Evolutionary conservation across 2,888 invertebrate species (phyloP), one percentile per base, ranked within the genome.

Genomic region (Zootermopsis nevadensis): DNA sequence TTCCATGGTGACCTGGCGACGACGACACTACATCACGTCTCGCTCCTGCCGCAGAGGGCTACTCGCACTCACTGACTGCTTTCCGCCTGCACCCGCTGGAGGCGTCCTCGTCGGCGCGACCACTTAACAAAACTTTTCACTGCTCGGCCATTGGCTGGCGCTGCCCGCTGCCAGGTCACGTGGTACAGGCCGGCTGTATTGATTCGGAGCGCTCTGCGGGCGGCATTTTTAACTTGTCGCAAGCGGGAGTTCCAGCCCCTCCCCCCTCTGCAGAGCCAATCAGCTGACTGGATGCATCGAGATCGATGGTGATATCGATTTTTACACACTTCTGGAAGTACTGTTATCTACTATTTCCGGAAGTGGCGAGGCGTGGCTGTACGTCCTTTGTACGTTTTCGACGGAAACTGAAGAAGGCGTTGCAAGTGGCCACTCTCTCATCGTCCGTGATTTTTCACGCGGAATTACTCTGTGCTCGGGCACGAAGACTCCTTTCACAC

Each of bases 161-260:
- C 87, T 86, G 87, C 88, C 60, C 60, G 60, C 60, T 60, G 60
- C 60, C 8, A n/a, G 2, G 15, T 27, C 93, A 93, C 93, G 93
- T 94, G 94, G 93, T 91, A 86, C 84, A 86, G 87, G 87, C 88
- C 89, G 91, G 92, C 92, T 81, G 92, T 94, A 94, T 94, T 93
- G 94, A 94, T 94, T 94, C 94, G 93, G 93, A 93, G 92, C 87
- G 92, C 92, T 92, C 92, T 91, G 93, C 94, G 94, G n/a, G 94
- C 94, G 94, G 94, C 93, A 94, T 94, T 94, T 94, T 94, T 94
- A 94, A 94, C 92, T 94, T 85, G 74, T 85, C 79, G 81, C 42
- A 30, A 79, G 48, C 79, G 33, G 48, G 42, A 81, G 53, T 53
- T 30, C 30, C 27, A 33, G 30, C 74, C 53, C 42, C 35, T 80